Percentiles rank a stretch among this genome's conserved stretches.
phyloP scores from a whole-genome alignment of 2,888 invertebrate species.

The Operophtera brumata region DNA sequence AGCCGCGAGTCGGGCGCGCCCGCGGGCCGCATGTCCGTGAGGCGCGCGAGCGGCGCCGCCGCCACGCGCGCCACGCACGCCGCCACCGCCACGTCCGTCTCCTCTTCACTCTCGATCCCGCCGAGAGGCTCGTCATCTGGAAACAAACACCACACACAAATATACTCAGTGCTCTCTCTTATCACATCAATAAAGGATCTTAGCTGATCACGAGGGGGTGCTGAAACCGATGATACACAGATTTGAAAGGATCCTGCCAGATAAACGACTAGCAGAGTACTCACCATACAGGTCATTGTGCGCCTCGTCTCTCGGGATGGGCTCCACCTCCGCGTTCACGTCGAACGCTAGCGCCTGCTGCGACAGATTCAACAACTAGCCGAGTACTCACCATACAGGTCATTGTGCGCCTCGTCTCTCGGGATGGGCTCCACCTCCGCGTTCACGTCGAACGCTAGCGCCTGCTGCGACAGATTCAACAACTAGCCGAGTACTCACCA shows the following conservation, averaged over 20 bases:
- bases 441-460: conserved; percentile 82
- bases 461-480: conserved; percentile 74
- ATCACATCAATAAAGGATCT: too few species aligned
- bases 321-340: conserved; percentile 83
- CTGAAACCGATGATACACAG: too few species aligned
- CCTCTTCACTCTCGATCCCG: conserved; percentile 71
- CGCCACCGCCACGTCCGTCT: conserved; percentile 65
- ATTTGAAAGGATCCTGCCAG: too few species aligned
- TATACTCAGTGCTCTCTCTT: neutral
- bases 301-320: conserved; percentile 72
- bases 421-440: conserved; percentile 83
- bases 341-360: conserved; percentile 83
- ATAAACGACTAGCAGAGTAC: too few species aligned
- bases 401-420: conserved; percentile 66
- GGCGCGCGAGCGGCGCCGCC: conserved; percentile 44
- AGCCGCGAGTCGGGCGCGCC: conserved; percentile 71
- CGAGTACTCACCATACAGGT: conserved; percentile 65
- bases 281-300: conserved; percentile 69
- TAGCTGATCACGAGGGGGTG: too few species aligned
- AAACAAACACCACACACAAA: neutral
- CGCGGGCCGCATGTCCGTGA: conserved; percentile 81
- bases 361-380: conserved; percentile 71
- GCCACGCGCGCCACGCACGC: conserved; percentile 62
- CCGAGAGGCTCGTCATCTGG: conserved; percentile 70
- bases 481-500: conserved; percentile 44